Base-by-base conservation (phyloP, 2,797 vertebrate genomes). In the Takifugu rubripes region DNA sequence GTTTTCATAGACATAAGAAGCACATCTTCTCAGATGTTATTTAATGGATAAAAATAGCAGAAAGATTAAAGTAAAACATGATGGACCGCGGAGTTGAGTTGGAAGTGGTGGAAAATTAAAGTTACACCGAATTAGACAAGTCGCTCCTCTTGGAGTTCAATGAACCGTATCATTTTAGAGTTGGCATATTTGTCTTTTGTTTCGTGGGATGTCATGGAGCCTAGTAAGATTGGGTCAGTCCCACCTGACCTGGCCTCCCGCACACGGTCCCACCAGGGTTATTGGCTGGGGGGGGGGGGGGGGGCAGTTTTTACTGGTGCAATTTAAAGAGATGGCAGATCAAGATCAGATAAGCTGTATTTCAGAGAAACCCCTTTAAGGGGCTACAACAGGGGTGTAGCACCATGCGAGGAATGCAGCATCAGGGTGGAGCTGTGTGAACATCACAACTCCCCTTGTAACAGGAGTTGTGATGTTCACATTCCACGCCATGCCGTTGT, bases 401-500 rank as follows among this genome's bases (percentile, higher is more conserved):
- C 66, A 60, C 61, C 51, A 45, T 62, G 64, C 57, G 59, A 75
- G 69, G 77, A 88, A 84, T 82, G 75, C 61, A 60, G 68, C 42
- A 24, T 71, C 65, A 74, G 74, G 78, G 78, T 72, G 78, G 71
- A 70, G 77, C 33, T 68, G 64, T 68, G 64, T 72, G n/a, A n/a
- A n/a, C n/a, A n/a, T n/a, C n/a, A n/a, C n/a, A n/a, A n/a, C n/a
- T n/a, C 14, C 14, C 11, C 25, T 14, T 40, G 36, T 40, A 40
- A 40, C 36, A 40, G 10, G 36, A 40, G 36, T 51, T 25, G n/a
- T 25, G n/a, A 17, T 70, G 60, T 75, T 77, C 75, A 52, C 79
- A 33, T 63, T 56, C 46, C 50, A 61, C 73, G 54, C 75, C 45
- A 68, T 43, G 57, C 72, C 59, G 1, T 59, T 52, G 40, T 61